Evolutionary conservation across 2,888 invertebrate species (phyloP), one percentile per base, ranked within the genome.

Genomic region (Ectemnius continuus): DNA sequence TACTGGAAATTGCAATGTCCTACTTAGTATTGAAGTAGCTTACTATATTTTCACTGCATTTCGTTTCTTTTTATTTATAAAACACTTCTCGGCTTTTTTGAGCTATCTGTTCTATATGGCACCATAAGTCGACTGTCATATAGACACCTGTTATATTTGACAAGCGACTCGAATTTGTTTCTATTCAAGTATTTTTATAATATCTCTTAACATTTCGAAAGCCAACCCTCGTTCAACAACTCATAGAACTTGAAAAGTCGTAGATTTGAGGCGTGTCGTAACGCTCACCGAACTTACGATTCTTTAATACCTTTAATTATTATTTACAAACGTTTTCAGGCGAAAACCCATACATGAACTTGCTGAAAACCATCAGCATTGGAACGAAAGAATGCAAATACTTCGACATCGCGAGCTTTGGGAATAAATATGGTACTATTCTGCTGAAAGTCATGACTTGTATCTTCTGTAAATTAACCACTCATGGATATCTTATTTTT

Each of bases 341-440:
- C 52, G 82, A 87, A 81, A 95, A 96, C 89, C 96, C 96, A 0
- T 96, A 93, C 86, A 89, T 91, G 64, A 91, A 92, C 61, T 91
- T 94, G 46, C 86, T 96, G 76, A 95, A 94, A 87, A 92, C 92
- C 0, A 86, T 96, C 8, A 91, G 91, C 0, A 90, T 95, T 8
- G 91, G 92, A 76, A 94, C 94, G 0, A 93, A 94, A 75, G 91
- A 93, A 2, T 97, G 93, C 90, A 94, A 94, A 73, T 99, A 96
- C 89, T 99, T 94, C 91, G 96, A 98, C 90, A 87, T 98, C 61
- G 89, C 94, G 4, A 92, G 93, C 13, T 92, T 98, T 48, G 95
- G 96, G 73, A 90, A 93, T 47, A 94, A 96, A 92, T 98, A 97
- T 93, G 95, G 98, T 98, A 92, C 60, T 48, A 59, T 6, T 36